phyloP scores from a whole-genome alignment of 1,140 invertebrate genomes.

The Heliconius melpomene region DNA sequence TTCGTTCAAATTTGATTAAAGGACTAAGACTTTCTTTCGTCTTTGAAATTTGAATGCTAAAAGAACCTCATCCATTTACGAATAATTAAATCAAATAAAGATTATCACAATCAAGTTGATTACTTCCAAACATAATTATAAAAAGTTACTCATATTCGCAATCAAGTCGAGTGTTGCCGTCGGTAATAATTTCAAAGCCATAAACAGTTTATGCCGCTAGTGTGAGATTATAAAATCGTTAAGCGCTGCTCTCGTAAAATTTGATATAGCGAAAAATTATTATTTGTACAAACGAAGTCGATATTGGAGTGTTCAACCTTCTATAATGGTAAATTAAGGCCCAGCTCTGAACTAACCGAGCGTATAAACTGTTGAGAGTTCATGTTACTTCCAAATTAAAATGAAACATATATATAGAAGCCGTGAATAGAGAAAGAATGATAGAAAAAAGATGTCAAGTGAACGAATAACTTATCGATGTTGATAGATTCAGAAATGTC shows the following conservation, averaged over 20 bases:
- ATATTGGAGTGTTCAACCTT: slow-evolving; percentile 66
- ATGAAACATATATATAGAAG: slow-evolving; percentile 58
- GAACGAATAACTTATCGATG: slow-evolving; percentile 46
- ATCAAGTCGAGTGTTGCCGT: slow-evolving; percentile 46
- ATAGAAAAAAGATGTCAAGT: slow-evolving; percentile 54
- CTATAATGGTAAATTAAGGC: slow-evolving; percentile 78
- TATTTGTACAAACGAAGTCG: slow-evolving; percentile 56
- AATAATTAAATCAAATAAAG: neutral
- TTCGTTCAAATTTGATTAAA: neutral
- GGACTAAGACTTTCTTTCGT: neutral
- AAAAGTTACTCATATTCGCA: slow-evolving; percentile 38
- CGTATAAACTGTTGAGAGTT: slow-evolving; percentile 80
- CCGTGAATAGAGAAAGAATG: slow-evolving; percentile 53
- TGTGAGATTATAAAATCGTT: slow-evolving; percentile 63
- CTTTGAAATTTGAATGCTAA: neutral
- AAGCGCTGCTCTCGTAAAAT: slow-evolving; percentile 60
- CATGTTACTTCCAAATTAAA: slow-evolving; percentile 75
- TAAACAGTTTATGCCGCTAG: slow-evolving; percentile 53
- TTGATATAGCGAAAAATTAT: slow-evolving; percentile 68
- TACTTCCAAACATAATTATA: slow-evolving; percentile 19
- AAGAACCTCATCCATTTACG: neutral
- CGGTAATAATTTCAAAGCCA: slow-evolving; percentile 54
- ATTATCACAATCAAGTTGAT: slow-evolving; percentile 41
- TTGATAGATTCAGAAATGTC: slow-evolving; percentile 43
- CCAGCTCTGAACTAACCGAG: slow-evolving; percentile 71